These are phyloP conservation scores for Ylistrum balloti DNA, from an alignment of 1,140 invertebrate species.

Conservation along the genomic window DNA sequence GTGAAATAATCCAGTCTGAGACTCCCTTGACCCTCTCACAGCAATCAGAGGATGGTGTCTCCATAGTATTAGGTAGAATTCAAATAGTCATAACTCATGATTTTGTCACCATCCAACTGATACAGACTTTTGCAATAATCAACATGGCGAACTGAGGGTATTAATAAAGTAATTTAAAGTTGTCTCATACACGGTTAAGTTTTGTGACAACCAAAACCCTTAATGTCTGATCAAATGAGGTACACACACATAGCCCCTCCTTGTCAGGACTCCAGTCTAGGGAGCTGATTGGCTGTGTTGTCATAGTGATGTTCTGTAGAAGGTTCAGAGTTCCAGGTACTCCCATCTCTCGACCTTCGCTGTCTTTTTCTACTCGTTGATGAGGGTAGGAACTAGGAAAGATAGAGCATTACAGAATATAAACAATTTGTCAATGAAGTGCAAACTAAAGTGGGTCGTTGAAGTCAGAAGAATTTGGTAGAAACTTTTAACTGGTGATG, in stretches of 20 bases:
- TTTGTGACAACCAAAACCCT: slow-evolving; percentile 94
- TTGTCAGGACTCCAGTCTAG: slow-evolving; percentile 97
- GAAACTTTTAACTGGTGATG: no score
- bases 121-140: not conserved
- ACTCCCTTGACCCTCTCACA: not conserved
- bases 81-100: not conserved
- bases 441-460: no score
- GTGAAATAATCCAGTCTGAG: not conserved
- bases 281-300: slow-evolving; percentile 93
- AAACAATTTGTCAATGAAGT: no score
- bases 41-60: not conserved
- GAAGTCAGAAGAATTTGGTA: no score
- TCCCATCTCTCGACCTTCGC: slow-evolving; percentile 88
- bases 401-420: slow-evolving; percentile 76
- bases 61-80: not conserved
- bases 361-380: slow-evolving; percentile 87
- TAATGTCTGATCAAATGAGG: slow-evolving; percentile 96
- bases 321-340: slow-evolving; percentile 89
- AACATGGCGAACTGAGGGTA: not conserved
- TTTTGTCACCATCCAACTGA: not conserved
- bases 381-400: slow-evolving; percentile 90
- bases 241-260: slow-evolving; percentile 92
- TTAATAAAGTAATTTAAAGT: not conserved
- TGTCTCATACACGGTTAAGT: slow-evolving; percentile 86
- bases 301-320: slow-evolving; percentile 91